A percentile compares a stretch with the other conserved stretches of the same genome.
Evolutionary conservation across 2,113 vertebrate species (phyloP).

Genomic region (Pluvialis apricaria): DNA sequence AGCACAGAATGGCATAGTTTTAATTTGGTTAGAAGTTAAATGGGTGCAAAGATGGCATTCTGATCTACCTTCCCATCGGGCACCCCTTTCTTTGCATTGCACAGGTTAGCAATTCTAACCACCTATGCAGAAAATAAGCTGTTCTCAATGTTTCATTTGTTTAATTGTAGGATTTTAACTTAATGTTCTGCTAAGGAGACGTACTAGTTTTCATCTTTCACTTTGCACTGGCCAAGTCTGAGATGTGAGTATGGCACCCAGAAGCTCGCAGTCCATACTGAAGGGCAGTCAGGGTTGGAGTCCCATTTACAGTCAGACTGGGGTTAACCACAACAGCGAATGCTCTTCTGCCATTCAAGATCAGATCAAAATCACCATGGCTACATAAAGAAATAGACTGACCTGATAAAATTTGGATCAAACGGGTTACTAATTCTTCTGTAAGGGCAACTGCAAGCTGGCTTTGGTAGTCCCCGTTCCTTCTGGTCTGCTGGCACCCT

Average conservation of each 20-base stretch:
- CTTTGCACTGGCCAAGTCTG: background rate
- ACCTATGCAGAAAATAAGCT: background rate
- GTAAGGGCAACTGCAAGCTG: background rate
- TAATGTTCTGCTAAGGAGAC: background rate
- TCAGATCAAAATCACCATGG: background rate
- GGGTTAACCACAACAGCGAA: background rate
- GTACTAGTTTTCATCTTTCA: background rate
- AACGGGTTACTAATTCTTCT: background rate
- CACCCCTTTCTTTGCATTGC: background rate
- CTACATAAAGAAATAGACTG: background rate
- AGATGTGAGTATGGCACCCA: fast-evolving
- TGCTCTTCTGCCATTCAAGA: background rate
- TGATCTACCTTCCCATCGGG: background rate
- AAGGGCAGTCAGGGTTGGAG: background rate
- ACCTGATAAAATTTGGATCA: background rate
- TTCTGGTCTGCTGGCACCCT: background rate
- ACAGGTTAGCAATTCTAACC: background rate
- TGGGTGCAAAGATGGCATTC: background rate
- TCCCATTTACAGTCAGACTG: background rate
- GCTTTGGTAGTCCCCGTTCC: background rate
- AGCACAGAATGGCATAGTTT: background rate
- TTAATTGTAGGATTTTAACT: background rate
- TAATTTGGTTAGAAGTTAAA: background rate
- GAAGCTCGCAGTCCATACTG: background rate
- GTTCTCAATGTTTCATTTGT: background rate